phyloP scores from a whole-genome alignment of 1,140 invertebrate species.

The Hetaerina americana region DNA sequence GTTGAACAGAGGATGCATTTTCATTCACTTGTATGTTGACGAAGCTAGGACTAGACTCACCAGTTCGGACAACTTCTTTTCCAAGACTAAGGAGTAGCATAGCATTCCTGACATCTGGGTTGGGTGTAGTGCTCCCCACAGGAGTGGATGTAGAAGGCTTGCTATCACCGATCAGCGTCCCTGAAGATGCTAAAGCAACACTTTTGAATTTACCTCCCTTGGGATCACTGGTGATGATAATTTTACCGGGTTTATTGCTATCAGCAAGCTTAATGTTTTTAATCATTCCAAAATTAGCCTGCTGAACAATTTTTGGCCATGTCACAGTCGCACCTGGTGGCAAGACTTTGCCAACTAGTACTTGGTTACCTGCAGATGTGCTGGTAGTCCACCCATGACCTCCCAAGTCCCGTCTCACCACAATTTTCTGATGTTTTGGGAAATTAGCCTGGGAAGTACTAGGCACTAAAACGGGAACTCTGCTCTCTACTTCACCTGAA shows the following conservation, averaged over 20 bases:
- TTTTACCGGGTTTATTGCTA: not conserved
- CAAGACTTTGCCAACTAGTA: not conserved
- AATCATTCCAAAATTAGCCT: not conserved
- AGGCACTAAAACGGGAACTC: not conserved
- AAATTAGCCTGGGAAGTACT: too few relatives aligned
- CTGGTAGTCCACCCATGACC: not conserved
- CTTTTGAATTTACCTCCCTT: not conserved
- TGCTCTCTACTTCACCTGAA: not conserved
- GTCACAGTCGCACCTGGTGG: not conserved
- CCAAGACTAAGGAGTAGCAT: not conserved
- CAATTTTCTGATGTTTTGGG: not conserved
- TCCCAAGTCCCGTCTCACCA: not conserved
- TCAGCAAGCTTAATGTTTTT: not conserved
- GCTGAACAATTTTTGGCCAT: not conserved
- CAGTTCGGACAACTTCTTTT: not conserved
- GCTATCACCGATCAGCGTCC: not conserved
- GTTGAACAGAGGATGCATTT: not conserved
- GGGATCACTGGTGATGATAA: not conserved
- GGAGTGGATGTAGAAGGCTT: not conserved
- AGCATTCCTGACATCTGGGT: not conserved
- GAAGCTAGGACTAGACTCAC: not conserved
- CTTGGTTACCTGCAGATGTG: not conserved
- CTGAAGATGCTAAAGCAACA: not conserved
- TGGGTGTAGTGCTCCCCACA: not conserved
- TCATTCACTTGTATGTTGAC: not conserved